These are phyloP conservation scores for Pelvicachromis taeniatus DNA, from an alignment of 2,113 vertebrate genomes.

Conservation along the genomic window DNA sequence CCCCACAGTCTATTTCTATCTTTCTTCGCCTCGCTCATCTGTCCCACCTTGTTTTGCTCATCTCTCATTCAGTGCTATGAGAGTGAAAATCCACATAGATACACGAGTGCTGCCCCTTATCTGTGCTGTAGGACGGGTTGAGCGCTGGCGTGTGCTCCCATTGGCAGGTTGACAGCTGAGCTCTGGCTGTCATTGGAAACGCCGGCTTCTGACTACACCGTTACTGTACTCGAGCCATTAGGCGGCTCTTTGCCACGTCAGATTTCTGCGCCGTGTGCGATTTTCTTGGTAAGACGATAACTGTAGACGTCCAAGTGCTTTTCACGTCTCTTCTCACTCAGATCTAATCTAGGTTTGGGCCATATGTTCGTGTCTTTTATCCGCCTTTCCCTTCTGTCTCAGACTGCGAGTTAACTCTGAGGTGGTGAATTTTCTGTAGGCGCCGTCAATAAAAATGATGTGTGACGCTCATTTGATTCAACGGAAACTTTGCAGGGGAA, in stretches of 20 bases:
- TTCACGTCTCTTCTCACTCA: not conserved
- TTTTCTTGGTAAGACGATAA: not conserved
- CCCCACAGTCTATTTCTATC: not conserved
- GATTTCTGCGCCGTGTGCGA: not conserved
- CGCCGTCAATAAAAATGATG: conserved; percentile 12
- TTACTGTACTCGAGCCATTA: not conserved
- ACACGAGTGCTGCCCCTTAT: not conserved
- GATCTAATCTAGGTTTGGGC: not conserved
- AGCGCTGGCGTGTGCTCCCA: not conserved
- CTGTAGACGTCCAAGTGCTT: not conserved
- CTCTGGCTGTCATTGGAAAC: conserved; percentile 22
- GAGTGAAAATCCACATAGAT: conserved; percentile 19
- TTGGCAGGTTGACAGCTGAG: conserved; percentile 33
- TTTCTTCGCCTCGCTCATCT: not conserved
- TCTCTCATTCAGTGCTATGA: conserved; percentile 8
- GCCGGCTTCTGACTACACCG: not conserved
- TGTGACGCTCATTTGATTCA: conserved; percentile 20
- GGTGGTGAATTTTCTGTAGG: not conserved
- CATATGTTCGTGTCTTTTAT: not conserved
- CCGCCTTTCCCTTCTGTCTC: not conserved
- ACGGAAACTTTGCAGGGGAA: conserved; percentile 14
- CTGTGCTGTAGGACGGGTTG: not conserved
- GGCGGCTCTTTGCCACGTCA: not conserved
- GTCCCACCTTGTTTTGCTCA: not conserved
- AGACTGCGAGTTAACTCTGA: not conserved